Evolutionary conservation across 2,888 invertebrate species (phyloP).

Genomic region (Drosophila fulvimacula): DNA sequence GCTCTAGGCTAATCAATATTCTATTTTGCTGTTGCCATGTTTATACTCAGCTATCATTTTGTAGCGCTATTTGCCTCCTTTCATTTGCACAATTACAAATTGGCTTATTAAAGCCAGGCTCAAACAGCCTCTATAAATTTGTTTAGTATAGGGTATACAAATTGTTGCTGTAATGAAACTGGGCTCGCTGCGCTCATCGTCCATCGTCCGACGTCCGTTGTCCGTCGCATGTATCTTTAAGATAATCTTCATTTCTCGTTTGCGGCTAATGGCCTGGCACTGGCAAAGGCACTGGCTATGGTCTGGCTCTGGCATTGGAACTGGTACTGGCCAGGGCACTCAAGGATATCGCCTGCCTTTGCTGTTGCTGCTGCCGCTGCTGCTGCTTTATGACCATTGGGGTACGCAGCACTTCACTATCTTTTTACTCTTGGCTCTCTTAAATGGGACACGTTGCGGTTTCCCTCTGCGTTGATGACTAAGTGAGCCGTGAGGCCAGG

Average conservation of each 20-base stretch:
- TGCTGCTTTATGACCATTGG: constrained; percentile 72
- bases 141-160: constrained; percentile 36
- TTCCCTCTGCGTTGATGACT: constrained; percentile 75
- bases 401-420: constrained; percentile 64
- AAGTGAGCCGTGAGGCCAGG: constrained; percentile 67
- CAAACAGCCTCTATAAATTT: neutral
- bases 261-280: constrained; percentile 79
- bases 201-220: constrained; percentile 27
- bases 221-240: constrained; percentile 74
- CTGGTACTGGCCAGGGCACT: constrained; percentile 66
- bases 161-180: constrained; percentile 70
- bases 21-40: too few species aligned
- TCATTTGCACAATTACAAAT: neutral
- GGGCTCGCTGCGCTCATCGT: constrained; percentile 51
- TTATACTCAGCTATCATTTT: neutral
- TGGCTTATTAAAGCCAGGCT: neutral
- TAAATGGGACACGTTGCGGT: constrained; percentile 79
- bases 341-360: constrained; percentile 69
- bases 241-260: constrained; percentile 80
- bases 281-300: constrained; percentile 33
- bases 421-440: constrained; percentile 57
- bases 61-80: neutral
- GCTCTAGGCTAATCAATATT: too few species aligned
- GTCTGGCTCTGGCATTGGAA: constrained; percentile 15
- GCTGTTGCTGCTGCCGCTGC: constrained; percentile 17